Conservation (phyloP, 2,888 invertebrate genomes). For the Oscheius onirici region DNA sequence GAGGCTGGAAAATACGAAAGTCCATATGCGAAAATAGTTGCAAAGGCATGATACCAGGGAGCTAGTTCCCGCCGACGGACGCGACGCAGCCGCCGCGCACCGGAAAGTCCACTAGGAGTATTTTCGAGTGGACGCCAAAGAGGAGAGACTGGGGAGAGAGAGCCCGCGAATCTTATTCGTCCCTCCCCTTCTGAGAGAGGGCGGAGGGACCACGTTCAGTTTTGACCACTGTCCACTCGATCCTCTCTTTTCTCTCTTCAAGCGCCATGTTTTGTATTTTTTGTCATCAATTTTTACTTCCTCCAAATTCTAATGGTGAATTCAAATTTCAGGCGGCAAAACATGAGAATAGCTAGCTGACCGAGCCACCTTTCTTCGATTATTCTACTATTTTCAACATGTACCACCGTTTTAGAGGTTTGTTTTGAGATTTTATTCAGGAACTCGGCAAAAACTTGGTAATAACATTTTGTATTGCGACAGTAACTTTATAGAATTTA, state of each 20-base stretch:
- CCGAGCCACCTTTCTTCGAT: too few relatives aligned
- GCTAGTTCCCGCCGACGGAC: conserved; percentile 18
- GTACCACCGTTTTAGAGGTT: too few relatives aligned
- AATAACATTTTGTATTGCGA: too few relatives aligned
- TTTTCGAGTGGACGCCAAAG: conserved; percentile 11
- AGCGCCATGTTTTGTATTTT: too few relatives aligned
- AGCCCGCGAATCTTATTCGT: conserved; percentile 9
- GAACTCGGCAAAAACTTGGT: too few relatives aligned
- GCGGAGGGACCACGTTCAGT: conserved; percentile 10
- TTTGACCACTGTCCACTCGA: conserved; percentile 11
- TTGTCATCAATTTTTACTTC: too few relatives aligned
- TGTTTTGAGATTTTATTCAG: too few relatives aligned
- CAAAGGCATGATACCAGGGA: background rate
- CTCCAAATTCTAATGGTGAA: too few relatives aligned
- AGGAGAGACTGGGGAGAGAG: conserved; percentile 7
- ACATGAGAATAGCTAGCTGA: too few relatives aligned
- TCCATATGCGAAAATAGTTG: background rate
- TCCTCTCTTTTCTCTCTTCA: background rate
- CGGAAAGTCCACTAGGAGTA: background rate
- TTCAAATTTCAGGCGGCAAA: too few relatives aligned
- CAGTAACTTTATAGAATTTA: too few relatives aligned
- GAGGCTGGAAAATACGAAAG: background rate
- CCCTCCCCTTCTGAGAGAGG: conserved; percentile 4
- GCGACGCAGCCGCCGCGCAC: conserved; percentile 6
- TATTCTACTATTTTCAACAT: too few relatives aligned